Base-by-base conservation (phyloP, 1,140 invertebrate species). In the Acromyrmex heyeri region DNA sequence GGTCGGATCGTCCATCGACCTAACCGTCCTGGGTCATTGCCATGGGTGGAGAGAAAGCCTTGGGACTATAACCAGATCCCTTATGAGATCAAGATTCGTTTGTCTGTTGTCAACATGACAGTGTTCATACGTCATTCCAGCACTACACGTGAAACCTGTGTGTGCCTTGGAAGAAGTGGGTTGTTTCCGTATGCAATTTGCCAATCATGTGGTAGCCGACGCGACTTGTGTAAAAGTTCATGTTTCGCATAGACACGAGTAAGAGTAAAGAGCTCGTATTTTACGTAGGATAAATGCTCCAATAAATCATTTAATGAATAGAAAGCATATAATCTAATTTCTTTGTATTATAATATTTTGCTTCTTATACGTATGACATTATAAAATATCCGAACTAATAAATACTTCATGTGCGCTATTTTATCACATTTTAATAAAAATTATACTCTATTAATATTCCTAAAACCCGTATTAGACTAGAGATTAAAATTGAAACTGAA, bases 11-110 rank as follows among this genome's bases (percentile, higher is more conserved):
- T 92, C 76, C 90, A 90, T 90, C 85, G 93, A 93, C 89, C 90
- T 85, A 72, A 59, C 65, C 27, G 48, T 77, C 85, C 87, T 64
- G 78, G 92, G 91, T 93, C 92, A 93, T 91, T 93, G 92, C 87
- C 92, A 92, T 83, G 90, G 90, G 82, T 89, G 86, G 93, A 93
- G 93, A 93, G 93, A 93, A 93, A 93, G 92, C 90, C 69, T 21
- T 53, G 62, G 12, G 76, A 73, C 12, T 53, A 67, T 75, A 89
- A 91, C 76, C 76, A 88, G 79, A 87, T 92, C 87, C 90, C 86
- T 48, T 86, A 64, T 21, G 53, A 59, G 86, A 86, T 81, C 82
- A 62, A 64, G 81, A 75, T 21, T 55, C 61, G 86, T 30, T 59
- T 16, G 44, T 76, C 21, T 24, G 34, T 69, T 6, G 24, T 70